Conservation (phyloP, 2,888 invertebrate genomes). For the Ennomos fuscantarius region DNA sequence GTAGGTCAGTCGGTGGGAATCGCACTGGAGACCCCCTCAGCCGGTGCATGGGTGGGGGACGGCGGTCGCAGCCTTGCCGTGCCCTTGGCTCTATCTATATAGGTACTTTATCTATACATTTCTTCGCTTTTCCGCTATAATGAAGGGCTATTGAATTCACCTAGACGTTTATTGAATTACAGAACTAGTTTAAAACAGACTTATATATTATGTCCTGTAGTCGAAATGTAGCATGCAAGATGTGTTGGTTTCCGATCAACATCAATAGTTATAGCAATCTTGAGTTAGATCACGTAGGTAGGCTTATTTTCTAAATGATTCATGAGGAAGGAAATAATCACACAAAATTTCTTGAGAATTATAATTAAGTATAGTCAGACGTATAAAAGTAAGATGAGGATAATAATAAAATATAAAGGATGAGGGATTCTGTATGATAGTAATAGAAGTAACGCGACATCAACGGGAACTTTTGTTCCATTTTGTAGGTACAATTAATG, state of each 20-base stretch:
- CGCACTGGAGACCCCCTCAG: slow-evolving; percentile 52
- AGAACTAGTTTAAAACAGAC: no score
- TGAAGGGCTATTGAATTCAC: not conserved
- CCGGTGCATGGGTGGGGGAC: slow-evolving; percentile 35
- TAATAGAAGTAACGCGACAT: no score
- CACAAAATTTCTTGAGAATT: not conserved
- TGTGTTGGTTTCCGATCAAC: no score
- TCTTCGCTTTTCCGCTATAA: slow-evolving; percentile 10
- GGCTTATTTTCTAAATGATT: not conserved
- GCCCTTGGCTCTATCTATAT: slow-evolving; percentile 47
- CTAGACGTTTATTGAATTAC: not conserved
- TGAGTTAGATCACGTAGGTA: no score
- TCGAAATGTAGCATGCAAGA: no score
- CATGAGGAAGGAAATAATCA: slow-evolving; percentile 2
- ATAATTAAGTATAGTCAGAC: not conserved
- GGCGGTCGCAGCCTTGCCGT: slow-evolving; percentile 41
- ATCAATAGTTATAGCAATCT: no score
- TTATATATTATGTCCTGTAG: no score
- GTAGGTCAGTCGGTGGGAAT: slow-evolving; percentile 72
- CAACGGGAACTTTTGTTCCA: no score
- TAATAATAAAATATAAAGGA: no score
- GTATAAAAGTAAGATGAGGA: no score
- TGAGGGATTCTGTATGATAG: no score
- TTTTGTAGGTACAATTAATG: no score
- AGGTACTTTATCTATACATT: slow-evolving; percentile 15